Evolutionary conservation across 2,113 vertebrate genomes (phyloP), one percentile per base, ranked within the genome.

Genomic region (Cavia aperea): DNA sequence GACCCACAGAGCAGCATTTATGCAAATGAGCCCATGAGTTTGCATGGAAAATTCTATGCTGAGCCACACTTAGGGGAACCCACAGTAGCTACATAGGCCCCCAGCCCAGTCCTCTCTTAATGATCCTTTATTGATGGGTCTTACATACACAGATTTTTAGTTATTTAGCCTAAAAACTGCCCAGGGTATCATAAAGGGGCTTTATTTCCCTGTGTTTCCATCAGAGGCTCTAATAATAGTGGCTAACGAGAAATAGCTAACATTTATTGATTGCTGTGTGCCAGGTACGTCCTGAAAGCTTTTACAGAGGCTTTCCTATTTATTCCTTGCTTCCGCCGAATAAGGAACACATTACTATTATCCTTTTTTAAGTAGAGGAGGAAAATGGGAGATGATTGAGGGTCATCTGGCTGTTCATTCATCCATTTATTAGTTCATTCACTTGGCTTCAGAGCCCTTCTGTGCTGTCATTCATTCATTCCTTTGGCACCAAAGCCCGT

Each of bases 111-210:
- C 54, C 39, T 94, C 39, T 88, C 62, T 62, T 94, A 86, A 92
- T 81, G 91, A 62, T 60, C 43, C 56, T 91, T 95, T 70, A 78
- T n/a, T 46, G 88, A 85, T 65, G 51, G 15, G 21, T 93, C 84
- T 90, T 60, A 51, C 62, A 31, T 46, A 77, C 43, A 56, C 60
- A 83, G 86, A 94, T 77, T 90, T 94, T 89, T 73, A 75, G 93
- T 95, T 91, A 43, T 93, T 92, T 86, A 81, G 86, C 83, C n/a
- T 82, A 65, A 92, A 94, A 88, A 90, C 92, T 95, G 63, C 83
- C 92, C 89, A 65, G 95, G 86, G 93, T 70, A 36, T 94, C 58
- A 95, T 95, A 90, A 88, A 81, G 88, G 87, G 58, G 16, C 88
- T 92, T 94, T 88, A 68, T 90, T 81, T 94, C 85, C 63, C 73